Evolutionary conservation across 2,797 vertebrate species (phyloP), one percentile per base, ranked within the genome.

Genomic region (Leuciscus waleckii): DNA sequence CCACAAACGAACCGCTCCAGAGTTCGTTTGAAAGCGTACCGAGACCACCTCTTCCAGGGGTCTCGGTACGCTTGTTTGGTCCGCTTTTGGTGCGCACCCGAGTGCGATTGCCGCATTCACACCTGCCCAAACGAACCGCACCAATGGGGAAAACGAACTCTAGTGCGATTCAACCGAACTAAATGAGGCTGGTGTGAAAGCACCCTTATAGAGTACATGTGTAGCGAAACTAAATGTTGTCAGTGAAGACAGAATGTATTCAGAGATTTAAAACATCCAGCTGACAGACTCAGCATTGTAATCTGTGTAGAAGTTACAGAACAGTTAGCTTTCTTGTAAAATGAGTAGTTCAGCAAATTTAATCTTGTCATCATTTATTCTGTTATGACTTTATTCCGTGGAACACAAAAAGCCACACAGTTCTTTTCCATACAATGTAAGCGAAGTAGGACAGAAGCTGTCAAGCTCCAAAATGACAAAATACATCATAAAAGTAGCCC

Each of bases 351-450:
- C 8, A 54, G 46, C 9, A 26, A 58, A 39, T 2, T 61, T 2
- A 78, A 78, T 78, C 21, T 23, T 58, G 54, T 58, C 54, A 39
- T 58, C 1, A 35, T 61, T 39, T n/a, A 17, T 58, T 78, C 16
- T 74, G 1, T 29, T 0, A 19, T 49, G 43, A 74, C n/a, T 26
- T 78, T 61, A 8, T 61, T 61, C 35, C 1, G 2, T 6, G 7
- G 3, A 41, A 41, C 2, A 41, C 35, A 78, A 78, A 41, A 37
- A 2, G 82, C 90, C 84, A 87, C 35, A 43, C 32, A 13, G 61
- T 46, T 85, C 1, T 29, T 49, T 49, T 19, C 17, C 8, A 19
- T 10, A 10, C 81, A 84, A 75, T 43, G 83, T 79, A 85, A 84
- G 88, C 10, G 4, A 61, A 41, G 16, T 5, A 61, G 56, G 14